Evolutionary conservation across 1,140 invertebrate genomes (phyloP).

Genomic region (Brachionus plicatilis): DNA sequence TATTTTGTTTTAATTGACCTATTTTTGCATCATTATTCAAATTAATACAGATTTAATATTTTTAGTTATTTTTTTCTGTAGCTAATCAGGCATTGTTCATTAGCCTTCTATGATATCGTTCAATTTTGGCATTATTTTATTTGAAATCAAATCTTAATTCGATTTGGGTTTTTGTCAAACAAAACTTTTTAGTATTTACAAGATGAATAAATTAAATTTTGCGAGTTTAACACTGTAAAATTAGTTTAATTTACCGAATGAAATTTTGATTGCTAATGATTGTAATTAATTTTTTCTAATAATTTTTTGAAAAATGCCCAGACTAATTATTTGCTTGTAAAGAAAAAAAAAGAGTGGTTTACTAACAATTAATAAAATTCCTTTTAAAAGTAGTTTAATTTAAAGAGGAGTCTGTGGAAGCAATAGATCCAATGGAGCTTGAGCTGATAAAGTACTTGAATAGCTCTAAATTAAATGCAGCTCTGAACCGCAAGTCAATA

Average conservation of each 20-base stretch:
- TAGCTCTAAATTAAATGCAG: conserved; percentile 4
- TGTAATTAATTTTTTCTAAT: not conserved
- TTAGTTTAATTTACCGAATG: not conserved
- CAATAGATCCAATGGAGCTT: conserved; percentile 7
- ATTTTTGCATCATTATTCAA: too few relatives aligned
- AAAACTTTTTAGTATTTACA: not conserved
- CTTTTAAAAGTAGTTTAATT: not conserved
- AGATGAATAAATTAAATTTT: not conserved
- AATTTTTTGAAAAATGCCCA: not conserved
- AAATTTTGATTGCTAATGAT: not conserved
- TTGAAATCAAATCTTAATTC: not conserved
- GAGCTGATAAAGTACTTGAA: conserved; percentile 16
- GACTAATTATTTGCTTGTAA: not conserved
- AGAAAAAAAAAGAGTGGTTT: not conserved
- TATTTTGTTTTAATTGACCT: too few relatives aligned
- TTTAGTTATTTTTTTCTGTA: too few relatives aligned
- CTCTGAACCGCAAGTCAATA: conserved; percentile 1
- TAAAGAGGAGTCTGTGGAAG: not conserved
- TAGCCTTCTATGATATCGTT: too few relatives aligned
- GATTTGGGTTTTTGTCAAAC: not conserved
- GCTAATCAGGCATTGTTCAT: too few relatives aligned
- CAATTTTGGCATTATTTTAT: too few relatives aligned
- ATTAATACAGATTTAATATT: too few relatives aligned
- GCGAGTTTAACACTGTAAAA: not conserved
- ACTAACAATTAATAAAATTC: not conserved